phyloP scores from a whole-genome alignment of 2,113 vertebrate genomes.

The Cettia cetti region DNA sequence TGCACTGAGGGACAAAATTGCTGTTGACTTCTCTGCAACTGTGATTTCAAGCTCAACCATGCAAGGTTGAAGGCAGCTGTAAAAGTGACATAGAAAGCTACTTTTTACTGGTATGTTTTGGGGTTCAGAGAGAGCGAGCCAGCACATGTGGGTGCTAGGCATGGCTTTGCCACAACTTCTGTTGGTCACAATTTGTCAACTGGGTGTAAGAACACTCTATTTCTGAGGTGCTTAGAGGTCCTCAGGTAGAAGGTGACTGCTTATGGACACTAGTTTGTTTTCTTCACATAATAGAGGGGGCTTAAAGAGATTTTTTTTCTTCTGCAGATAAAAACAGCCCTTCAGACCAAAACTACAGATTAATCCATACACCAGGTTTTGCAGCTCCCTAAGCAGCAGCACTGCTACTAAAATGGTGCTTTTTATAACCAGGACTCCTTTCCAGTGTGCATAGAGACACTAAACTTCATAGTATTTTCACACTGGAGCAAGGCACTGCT shows the following conservation, averaged over 20 bases:
- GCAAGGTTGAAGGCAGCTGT: not conserved
- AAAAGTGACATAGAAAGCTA: not conserved
- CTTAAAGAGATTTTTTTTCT: not conserved
- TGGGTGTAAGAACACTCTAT: not conserved
- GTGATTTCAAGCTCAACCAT: not conserved
- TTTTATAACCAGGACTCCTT: not conserved
- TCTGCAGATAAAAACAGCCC: not conserved
- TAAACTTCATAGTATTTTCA: not conserved
- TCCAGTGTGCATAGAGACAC: not conserved
- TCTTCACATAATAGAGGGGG: accelerated
- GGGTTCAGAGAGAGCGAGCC: not conserved
- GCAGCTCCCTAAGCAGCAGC: not conserved
- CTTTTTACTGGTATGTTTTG: not conserved
- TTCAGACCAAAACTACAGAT: not conserved
- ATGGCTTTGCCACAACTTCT: not conserved
- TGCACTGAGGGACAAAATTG: not conserved
- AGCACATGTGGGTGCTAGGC: not conserved
- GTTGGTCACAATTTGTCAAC: not conserved
- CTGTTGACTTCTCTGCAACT: constrained; percentile 13
- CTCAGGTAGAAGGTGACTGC: not conserved
- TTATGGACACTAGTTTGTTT: not conserved
- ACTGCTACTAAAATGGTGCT: not conserved
- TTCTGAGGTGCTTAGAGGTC: not conserved
- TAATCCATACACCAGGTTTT: not conserved
- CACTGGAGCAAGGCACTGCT: not conserved